A percentile compares a stretch with the other conserved stretches of the same genome.
These are phyloP conservation scores for Momotus momota DNA, from an alignment of 2,797 vertebrate species.

Conservation along the genomic window DNA sequence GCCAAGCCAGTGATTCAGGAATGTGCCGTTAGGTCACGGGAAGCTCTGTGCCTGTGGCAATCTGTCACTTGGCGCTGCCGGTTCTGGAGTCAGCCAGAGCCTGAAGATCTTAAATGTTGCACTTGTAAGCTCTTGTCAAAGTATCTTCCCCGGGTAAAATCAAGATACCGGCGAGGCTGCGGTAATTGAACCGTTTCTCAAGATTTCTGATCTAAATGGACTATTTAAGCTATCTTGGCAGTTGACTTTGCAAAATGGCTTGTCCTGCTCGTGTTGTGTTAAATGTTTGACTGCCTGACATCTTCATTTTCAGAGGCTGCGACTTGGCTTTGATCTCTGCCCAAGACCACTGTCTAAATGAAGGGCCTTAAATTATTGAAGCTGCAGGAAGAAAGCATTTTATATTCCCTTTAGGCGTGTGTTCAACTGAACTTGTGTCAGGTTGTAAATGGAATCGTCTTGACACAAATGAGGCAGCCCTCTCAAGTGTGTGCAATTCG, in stretches of 20 bases:
- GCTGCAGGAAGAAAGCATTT: background rate
- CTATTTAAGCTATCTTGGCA: background rate
- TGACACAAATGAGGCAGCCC: background rate
- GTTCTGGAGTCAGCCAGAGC: background rate
- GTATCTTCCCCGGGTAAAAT: background rate
- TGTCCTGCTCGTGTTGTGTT: background rate
- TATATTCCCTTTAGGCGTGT: background rate
- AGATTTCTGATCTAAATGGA: background rate
- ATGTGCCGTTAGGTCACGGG: background rate
- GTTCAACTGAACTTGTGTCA: background rate
- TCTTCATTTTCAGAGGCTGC: background rate
- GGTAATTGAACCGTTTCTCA: background rate
- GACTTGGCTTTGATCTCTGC: conserved; percentile 15
- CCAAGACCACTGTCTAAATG: background rate
- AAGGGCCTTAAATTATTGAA: conserved; percentile 5
- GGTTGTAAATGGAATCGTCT: background rate
- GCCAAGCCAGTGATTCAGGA: background rate
- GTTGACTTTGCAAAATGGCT: background rate
- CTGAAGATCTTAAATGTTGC: background rate
- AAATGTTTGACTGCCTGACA: background rate
- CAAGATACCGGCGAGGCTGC: background rate
- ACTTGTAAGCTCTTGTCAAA: background rate
- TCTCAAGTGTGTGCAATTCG: background rate
- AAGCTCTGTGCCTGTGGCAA: background rate
- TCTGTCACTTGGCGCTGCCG: background rate